These are phyloP conservation scores for Eupithecia pulchellata DNA, from an alignment of 2,888 invertebrate species.

Conservation along the genomic window DNA sequence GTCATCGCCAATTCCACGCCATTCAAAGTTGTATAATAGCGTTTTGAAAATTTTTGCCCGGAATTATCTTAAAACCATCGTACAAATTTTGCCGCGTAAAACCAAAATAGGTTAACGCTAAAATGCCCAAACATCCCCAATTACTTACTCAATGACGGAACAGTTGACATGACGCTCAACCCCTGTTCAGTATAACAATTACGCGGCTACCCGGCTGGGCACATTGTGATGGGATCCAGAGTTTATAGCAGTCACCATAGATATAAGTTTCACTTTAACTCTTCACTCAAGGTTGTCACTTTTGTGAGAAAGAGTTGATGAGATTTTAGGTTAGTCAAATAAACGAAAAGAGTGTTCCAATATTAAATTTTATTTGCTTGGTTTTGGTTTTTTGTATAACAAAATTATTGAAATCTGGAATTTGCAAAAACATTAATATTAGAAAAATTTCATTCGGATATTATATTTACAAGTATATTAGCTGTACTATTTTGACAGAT, in stretches of 20 bases:
- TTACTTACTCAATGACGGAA: slow-evolving; percentile 72
- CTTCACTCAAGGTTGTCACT: not conserved
- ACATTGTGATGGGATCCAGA: slow-evolving; percentile 71
- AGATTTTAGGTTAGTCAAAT: not conserved
- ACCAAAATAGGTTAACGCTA: slow-evolving; percentile 36
- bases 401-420: no score
- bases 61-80: not conserved
- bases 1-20: not conserved
- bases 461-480: no score
- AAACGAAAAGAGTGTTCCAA: no score
- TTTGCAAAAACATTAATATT: no score
- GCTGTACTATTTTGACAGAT: no score
- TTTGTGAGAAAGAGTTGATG: not conserved
- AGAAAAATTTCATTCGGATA: no score
- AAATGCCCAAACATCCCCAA: slow-evolving; percentile 47
- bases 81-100: slow-evolving; percentile 8
- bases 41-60: not conserved
- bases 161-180: slow-evolving; percentile 83
- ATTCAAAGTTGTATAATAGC: not conserved
- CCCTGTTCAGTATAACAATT: slow-evolving; percentile 84
- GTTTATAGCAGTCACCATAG: slow-evolving; percentile 3
- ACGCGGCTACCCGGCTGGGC: slow-evolving; percentile 69
- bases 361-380: no score
- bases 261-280: slow-evolving; percentile 23
- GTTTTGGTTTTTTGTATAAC: not conserved